Evolutionary conservation across 2,797 vertebrate genomes (phyloP).

Genomic region (Macropodus opercularis): DNA sequence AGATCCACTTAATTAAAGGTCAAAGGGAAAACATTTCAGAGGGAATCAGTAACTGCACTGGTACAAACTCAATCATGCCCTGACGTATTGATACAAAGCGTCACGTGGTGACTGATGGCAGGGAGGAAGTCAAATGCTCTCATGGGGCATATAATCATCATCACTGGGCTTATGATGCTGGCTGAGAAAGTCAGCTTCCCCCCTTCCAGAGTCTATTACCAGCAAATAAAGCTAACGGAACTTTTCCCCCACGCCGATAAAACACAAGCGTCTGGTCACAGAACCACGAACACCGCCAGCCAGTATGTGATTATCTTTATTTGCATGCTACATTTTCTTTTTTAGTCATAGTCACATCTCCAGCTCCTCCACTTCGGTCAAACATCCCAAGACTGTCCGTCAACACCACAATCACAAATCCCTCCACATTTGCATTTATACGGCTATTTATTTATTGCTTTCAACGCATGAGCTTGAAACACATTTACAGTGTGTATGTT

Average conservation of each 20-base stretch:
- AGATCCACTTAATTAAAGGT: constrained; percentile 37
- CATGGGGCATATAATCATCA: constrained; percentile 54
- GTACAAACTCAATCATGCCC: constrained; percentile 8
- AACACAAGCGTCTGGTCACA: constrained; percentile 8
- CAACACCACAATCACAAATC: constrained; percentile 9
- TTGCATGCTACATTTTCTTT: neutral
- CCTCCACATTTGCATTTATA: neutral
- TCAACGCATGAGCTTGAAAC: constrained; percentile 26
- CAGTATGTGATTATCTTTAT: too few species aligned
- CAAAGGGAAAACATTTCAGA: constrained; percentile 10
- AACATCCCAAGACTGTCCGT: neutral
- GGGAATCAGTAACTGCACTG: constrained; percentile 7
- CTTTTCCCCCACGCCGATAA: constrained; percentile 1
- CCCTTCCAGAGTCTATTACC: constrained; percentile 24
- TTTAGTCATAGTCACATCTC: constrained; percentile 2
- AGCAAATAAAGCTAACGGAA: constrained; percentile 12
- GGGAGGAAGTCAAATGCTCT: constrained; percentile 48
- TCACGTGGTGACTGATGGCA: constrained; percentile 24
- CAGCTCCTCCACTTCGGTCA: neutral
- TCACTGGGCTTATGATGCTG: constrained; percentile 40
- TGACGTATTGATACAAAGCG: constrained; percentile 8
- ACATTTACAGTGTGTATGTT: constrained; percentile 15
- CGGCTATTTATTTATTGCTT: constrained; percentile 7
- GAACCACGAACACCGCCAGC: too few species aligned
- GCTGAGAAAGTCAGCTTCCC: constrained; percentile 34